Percentiles rank a stretch among this genome's conserved stretches.
Conservation (phyloP, 2,888 invertebrate species). For the Caenorhabditis afra region DNA sequence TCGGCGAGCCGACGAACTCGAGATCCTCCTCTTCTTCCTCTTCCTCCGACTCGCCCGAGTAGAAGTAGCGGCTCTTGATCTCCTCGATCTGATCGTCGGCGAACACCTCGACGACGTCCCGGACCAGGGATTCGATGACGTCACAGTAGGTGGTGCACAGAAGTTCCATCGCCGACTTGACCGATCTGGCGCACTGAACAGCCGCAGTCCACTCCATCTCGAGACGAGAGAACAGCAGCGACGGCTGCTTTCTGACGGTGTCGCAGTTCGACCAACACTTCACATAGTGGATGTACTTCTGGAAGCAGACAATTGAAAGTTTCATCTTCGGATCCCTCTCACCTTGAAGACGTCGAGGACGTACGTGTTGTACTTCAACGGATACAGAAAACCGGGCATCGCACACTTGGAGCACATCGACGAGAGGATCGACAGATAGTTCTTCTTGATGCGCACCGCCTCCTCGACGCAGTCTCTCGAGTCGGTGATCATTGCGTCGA, state of each 20-base stretch:
- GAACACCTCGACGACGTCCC: constrained; percentile 44
- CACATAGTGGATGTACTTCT: constrained; percentile 66
- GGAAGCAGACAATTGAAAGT: constrained; percentile 6
- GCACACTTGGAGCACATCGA: constrained; percentile 57
- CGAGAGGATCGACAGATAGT: constrained; percentile 49
- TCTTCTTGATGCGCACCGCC: constrained; percentile 84
- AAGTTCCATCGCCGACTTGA: constrained; percentile 47
- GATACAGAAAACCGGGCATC: constrained; percentile 49
- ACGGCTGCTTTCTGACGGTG: constrained; percentile 40
- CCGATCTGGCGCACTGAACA: constrained; percentile 49
- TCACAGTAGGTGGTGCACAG: constrained; percentile 51
- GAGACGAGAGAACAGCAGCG: constrained; percentile 49
- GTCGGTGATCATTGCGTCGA: constrained; percentile 87
- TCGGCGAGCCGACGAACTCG: constrained; percentile 6
- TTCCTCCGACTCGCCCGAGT: constrained; percentile 27
- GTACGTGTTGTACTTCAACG: constrained; percentile 57
- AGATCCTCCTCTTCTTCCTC: constrained; percentile 29
- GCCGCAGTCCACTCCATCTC: constrained; percentile 62
- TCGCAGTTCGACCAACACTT: constrained; percentile 59
- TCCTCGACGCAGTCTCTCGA: constrained; percentile 91
- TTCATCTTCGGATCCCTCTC: too few species aligned
- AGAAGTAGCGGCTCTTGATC: constrained; percentile 32
- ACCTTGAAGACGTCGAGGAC: constrained; percentile 62
- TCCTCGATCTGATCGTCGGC: constrained; percentile 55
- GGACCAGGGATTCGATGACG: constrained; percentile 34